phyloP scores from a whole-genome alignment of 2,113 vertebrate genomes.

The Brachypodius melanocephalos region DNA sequence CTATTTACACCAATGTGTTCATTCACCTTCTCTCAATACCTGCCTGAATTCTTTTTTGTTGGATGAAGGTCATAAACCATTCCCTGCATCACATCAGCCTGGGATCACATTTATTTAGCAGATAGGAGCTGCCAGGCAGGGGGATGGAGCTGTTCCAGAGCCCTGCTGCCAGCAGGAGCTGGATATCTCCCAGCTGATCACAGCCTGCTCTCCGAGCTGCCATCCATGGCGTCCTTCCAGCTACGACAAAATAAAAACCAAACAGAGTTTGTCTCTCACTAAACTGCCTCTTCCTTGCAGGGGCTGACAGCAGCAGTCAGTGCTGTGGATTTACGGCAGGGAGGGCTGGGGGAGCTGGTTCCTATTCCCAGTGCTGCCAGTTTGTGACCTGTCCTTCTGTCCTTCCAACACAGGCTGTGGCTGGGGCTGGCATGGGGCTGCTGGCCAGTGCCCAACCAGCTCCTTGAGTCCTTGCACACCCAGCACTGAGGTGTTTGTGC shows the following conservation, averaged over 20 bases:
- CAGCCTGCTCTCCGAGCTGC: background rate
- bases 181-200: background rate
- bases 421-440: background rate
- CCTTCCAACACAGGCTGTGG: background rate
- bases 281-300: background rate
- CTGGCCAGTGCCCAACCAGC: background rate
- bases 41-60: background rate
- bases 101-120: background rate
- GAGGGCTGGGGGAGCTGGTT: background rate
- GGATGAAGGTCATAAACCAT: background rate
- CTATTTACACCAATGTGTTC: background rate
- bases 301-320: background rate
- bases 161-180: background rate
- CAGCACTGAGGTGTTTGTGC: background rate
- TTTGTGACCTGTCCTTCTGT: background rate
- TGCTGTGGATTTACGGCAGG: fast-evolving
- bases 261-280: background rate
- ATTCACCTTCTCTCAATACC: background rate
- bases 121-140: background rate
- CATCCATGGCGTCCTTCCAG: background rate
- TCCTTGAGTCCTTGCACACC: fast-evolving
- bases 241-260: background rate
- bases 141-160: background rate
- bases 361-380: background rate
- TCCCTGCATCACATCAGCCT: background rate